A percentile compares a stretch with the other conserved stretches of the same genome.
phyloP scores from a whole-genome alignment of 2,888 invertebrate genomes.

The Drosophila atripex region DNA sequence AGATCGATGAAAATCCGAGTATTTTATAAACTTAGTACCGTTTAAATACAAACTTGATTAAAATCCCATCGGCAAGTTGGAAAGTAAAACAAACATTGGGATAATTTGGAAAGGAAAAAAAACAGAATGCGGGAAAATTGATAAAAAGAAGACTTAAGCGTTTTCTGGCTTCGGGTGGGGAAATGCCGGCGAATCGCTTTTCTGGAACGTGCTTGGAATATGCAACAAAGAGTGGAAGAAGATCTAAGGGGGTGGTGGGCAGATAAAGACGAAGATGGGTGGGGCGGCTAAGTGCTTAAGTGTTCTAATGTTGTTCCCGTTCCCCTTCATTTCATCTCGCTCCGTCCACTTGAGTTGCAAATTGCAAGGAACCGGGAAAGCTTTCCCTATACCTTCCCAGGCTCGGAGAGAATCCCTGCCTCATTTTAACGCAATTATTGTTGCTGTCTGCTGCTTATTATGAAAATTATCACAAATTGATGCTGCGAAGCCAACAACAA shows the following conservation, averaged over 20 bases:
- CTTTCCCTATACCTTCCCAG: conserved; percentile 22
- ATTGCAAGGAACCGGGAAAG: conserved; percentile 37
- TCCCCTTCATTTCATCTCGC: conserved; percentile 25
- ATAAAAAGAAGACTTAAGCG: conserved; percentile 49
- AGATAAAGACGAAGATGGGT: conserved; percentile 10
- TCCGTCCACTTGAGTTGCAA: conserved; percentile 45
- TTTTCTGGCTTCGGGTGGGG: conserved; percentile 36
- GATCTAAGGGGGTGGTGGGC: conserved; percentile 11
- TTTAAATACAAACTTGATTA: conserved; percentile 32
- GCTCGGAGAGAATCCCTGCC: conserved; percentile 21
- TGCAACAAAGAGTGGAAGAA: conserved; percentile 14
- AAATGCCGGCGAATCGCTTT: conserved; percentile 58
- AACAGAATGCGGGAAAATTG: conserved; percentile 34
- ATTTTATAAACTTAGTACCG: not conserved
- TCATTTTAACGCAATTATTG: conserved; percentile 65
- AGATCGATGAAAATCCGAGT: not conserved
- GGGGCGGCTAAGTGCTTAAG: conserved; percentile 69
- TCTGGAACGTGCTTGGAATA: conserved; percentile 53
- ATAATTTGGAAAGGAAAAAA: conserved; percentile 11
- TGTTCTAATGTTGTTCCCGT: conserved; percentile 71
- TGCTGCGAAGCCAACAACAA: conserved; percentile 18
- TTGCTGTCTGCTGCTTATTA: conserved; percentile 56
- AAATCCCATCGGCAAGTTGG: conserved; percentile 35
- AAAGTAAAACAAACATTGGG: not conserved
- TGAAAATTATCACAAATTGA: conserved; percentile 62